A percentile compares a stretch with the other conserved stretches of the same genome.
These are phyloP conservation scores for Menura novaehollandiae DNA, from an alignment of 2,113 vertebrate species.

Conservation along the genomic window DNA sequence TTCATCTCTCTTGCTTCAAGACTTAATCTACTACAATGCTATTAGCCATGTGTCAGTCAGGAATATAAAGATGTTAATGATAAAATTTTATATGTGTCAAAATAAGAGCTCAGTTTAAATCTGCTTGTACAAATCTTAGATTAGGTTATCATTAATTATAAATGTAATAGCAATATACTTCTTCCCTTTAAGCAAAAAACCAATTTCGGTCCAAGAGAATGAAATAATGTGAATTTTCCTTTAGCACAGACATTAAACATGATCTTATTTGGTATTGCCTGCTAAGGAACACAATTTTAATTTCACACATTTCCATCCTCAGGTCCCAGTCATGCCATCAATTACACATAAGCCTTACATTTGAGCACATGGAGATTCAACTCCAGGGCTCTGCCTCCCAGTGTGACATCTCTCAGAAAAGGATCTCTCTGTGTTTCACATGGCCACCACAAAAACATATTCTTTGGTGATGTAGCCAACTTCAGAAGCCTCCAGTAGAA, in stretches of 20 bases:
- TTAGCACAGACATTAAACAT: not conserved
- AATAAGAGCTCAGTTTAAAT: constrained; percentile 56
- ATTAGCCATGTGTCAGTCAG: constrained; percentile 54
- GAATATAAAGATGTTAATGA: constrained; percentile 52
- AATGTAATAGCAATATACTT: constrained; percentile 21
- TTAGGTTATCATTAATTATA: constrained; percentile 61
- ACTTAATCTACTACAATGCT: constrained; percentile 37
- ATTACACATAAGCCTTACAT: not conserved
- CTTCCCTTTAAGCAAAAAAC: constrained; percentile 40
- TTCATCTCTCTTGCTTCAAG: constrained; percentile 31
- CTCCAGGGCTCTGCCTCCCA: not conserved
- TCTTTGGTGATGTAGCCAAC: not conserved
- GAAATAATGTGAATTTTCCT: not conserved
- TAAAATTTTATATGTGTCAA: constrained; percentile 44
- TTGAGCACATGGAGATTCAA: not conserved
- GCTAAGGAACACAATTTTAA: not conserved
- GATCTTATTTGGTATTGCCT: not conserved
- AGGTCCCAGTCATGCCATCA: not conserved
- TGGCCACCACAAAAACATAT: not conserved
- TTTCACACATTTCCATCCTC: not conserved
- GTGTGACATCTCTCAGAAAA: not conserved
- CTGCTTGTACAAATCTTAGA: constrained; percentile 38
- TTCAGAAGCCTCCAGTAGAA: not conserved
- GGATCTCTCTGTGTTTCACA: not conserved
- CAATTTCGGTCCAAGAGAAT: not conserved